Base-by-base conservation (phyloP, 2,888 invertebrate species). In the Drosophila fulvimacula region DNA sequence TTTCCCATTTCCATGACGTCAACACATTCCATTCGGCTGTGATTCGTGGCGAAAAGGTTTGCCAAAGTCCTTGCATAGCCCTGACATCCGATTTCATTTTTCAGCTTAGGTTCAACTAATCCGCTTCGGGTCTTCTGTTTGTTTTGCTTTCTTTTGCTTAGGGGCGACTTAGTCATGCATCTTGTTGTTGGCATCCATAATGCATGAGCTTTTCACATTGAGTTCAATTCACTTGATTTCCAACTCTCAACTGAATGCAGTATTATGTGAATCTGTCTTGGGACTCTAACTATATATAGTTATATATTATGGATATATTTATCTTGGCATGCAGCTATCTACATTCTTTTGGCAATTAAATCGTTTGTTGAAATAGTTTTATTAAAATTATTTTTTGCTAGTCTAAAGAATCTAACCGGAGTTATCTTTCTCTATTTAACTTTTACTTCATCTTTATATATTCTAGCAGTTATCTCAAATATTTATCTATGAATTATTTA, bases 61-160 rank as follows among this genome's bases (percentile, higher is more conserved):
- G 34, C 36, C 36, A 13, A 36, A 38, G 44, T 11, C 42, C 42
- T 13, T 10, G 19, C 32, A 9, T 38, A 53, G 27, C 17, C 17
- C 27, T 39, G 17, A 19, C 53, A 53, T 38, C 55, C 32, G 42
- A 42, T 24, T 56, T 34, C 21, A 56, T 24, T 42, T 56, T 46
- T 13, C 34, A 57, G 57, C 17, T 57, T 13, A 30, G 57, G 10
- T 38, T 57, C 5, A 38, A 36, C 57, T 46, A 57, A 57, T 57
- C 57, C 46, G 17, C 3, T 36, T 19, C 57, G 46, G 19, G 27
- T 4, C 19, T 55, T 55, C 30, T 3, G 9, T 15, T 41, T 41
- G 15, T 11, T 41, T 55, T 41, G 17, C 24, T 30, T 53, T 27
- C 46, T n/a, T 57, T 32, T 13, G 9, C 17, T 7, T 7, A 10